phyloP scores from a whole-genome alignment of 2,888 invertebrate species.

The Leucophenga maculata region DNA sequence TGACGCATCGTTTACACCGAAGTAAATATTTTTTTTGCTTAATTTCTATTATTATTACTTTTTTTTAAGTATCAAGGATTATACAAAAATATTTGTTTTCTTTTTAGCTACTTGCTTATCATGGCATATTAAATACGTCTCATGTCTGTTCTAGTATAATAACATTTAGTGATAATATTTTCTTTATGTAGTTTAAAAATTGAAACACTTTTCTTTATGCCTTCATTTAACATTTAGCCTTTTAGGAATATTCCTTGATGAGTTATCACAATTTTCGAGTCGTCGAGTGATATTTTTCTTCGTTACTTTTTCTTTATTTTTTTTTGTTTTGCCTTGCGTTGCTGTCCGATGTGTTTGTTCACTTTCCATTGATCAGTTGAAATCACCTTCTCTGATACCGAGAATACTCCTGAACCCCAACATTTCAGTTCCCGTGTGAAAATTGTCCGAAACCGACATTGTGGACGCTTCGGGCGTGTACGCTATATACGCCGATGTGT shows the following conservation, averaged over 20 bases:
- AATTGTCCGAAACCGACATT: constrained; percentile 9
- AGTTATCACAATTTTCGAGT: constrained; percentile 27
- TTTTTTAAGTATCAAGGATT: not conserved
- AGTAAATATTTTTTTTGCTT: not conserved
- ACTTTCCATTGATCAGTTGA: constrained; percentile 25
- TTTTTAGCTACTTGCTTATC: not conserved
- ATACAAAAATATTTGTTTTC: constrained; percentile 24
- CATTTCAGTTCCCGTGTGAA: constrained; percentile 54
- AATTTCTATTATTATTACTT: not conserved
- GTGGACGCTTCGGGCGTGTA: constrained; percentile 17
- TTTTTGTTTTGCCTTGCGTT: too few relatives aligned
- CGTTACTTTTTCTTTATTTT: constrained; percentile 3
- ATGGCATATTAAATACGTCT: not conserved
- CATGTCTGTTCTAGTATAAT: not conserved
- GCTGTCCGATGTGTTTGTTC: constrained; percentile 38
- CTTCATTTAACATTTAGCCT: constrained; percentile 10
- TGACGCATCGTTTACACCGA: too few relatives aligned
- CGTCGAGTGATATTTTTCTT: constrained; percentile 16
- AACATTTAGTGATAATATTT: not conserved
- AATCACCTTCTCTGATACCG: constrained; percentile 62
- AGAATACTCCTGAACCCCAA: constrained; percentile 72
- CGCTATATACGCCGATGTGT: constrained; percentile 29
- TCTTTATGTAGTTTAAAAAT: constrained; percentile 12
- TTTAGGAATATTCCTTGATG: constrained; percentile 30
- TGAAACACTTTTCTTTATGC: constrained; percentile 31